Evolutionary conservation across 2,888 invertebrate species (phyloP), one percentile per base, ranked within the genome.

Genomic region (Bruchidius siliquastri): DNA sequence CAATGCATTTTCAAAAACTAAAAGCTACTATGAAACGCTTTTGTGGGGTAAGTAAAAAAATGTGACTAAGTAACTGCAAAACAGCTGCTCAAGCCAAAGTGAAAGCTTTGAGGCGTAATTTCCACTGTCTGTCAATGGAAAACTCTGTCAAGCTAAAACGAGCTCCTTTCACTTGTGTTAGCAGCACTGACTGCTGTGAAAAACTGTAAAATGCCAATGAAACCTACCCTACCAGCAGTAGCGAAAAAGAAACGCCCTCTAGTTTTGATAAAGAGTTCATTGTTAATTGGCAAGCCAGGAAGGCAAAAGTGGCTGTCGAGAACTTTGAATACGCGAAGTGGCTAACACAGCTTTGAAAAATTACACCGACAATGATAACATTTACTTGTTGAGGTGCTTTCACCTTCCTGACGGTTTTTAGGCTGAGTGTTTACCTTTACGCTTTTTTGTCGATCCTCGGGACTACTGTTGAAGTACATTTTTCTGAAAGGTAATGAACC

Each of bases 231-330:
- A 13, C 10, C 13, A 49, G 8, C 10, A 18, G 8, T 8, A 8
- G 18, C 13, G 18, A 1, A 49, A 4, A 74, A 73, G 71, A 76
- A 74, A 74, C 72, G 76, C 75, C 67, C 76, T 77, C 72, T 75
- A 75, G 73, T 74, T 75, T 76, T 76, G 74, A 75, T 77, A 78
- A 79, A 80, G 79, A 79, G 76, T 78, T 79, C 75, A 80, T 80
- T 80, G 80, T 80, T 80, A 80, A 80, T 81, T 80, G 80, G 79
- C 77, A 77, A 80, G 77, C 75, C 77, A 73, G 76, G 77, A 77
- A 78, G 79, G 74, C 68, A 75, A 72, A 80, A 78, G 74, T 75
- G 78, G 79, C 77, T 76, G 49, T 49, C 49, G 49, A 49, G 49
- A 49, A 49, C 26, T 8, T 49, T 49, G 10, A 49, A 49, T 49